These are phyloP conservation scores for Pegea sp. DNA, from an alignment of 23 tunicate species.

Conservation along the genomic window DNA sequence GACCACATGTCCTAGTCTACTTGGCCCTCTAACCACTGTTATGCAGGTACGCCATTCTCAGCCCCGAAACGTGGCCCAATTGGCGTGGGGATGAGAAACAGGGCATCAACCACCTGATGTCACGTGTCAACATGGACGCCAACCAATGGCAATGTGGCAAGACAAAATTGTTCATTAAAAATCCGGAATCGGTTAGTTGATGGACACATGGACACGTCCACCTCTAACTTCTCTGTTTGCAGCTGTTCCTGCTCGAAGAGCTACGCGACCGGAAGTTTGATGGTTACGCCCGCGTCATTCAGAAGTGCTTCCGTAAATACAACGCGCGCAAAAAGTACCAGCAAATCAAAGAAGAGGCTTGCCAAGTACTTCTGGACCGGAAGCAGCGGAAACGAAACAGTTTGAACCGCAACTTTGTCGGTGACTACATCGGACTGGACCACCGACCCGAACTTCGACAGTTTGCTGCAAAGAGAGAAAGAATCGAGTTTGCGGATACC, in stretches of 20 bases:
- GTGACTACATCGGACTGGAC: slow-evolving; percentile 90
- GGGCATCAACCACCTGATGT: slow-evolving; percentile 86
- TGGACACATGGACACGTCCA: background rate
- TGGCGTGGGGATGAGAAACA: slow-evolving; percentile 84
- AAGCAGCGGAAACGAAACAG: slow-evolving; percentile 84
- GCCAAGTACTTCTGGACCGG: slow-evolving; percentile 45
- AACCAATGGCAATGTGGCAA: slow-evolving; percentile 98
- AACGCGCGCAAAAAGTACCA: slow-evolving; percentile 72
- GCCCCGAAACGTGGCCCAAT: slow-evolving; percentile 85
- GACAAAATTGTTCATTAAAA: slow-evolving; percentile 83
- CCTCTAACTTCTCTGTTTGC: background rate
- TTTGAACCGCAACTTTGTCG: slow-evolving; percentile 78
- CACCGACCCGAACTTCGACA: slow-evolving; percentile 61
- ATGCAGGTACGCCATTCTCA: slow-evolving; percentile 80
- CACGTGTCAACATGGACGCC: slow-evolving; percentile 84
- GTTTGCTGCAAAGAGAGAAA: slow-evolving; percentile 66
- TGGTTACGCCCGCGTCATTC: slow-evolving; percentile 72
- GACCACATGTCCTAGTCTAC: no score
- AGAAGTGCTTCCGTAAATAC: slow-evolving; percentile 70
- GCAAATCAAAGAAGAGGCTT: slow-evolving; percentile 78
- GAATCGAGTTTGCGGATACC: slow-evolving; percentile 78
- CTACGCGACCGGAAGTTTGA: slow-evolving; percentile 85
- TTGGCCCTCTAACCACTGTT: background rate
- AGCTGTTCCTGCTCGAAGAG: slow-evolving; percentile 89
- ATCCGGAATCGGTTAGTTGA: slow-evolving; percentile 77